Evolutionary conservation across 2,888 invertebrate species (phyloP).

Genomic region (Cryptocephalus moraei): DNA sequence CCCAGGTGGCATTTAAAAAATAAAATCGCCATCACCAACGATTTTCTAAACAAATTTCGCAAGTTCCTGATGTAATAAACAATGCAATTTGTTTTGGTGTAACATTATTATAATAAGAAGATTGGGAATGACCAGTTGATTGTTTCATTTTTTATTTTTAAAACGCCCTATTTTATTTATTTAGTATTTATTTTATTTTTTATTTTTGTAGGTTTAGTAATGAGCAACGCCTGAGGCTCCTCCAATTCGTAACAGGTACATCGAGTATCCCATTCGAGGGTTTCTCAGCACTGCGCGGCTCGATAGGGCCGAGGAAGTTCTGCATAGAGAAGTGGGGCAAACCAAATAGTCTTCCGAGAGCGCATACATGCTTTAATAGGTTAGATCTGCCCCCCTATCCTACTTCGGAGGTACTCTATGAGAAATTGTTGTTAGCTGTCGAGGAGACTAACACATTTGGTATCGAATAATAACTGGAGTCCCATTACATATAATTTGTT

Average conservation of each 20-base stretch:
- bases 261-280: constrained; percentile 98
- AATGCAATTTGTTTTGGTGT: too few relatives aligned
- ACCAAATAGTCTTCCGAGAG: constrained; percentile 85
- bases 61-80: too few relatives aligned
- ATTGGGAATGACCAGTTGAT: too few relatives aligned
- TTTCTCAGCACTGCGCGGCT: constrained; percentile 87
- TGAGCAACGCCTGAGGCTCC: constrained; percentile 81
- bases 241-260: constrained; percentile 97
- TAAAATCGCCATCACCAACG: too few relatives aligned
- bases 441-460: constrained; percentile 96
- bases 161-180: too few relatives aligned
- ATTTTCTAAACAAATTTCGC: too few relatives aligned
- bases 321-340: constrained; percentile 97
- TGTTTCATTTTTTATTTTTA: too few relatives aligned
- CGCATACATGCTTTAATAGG: constrained; percentile 97
- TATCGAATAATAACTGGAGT: constrained; percentile 58
- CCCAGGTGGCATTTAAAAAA: too few relatives aligned
- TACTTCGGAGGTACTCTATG: constrained; percentile 80
- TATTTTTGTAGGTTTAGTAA: constrained; percentile 66
- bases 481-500: too few relatives aligned
- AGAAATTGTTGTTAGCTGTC: constrained; percentile 85
- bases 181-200: constrained; percentile 1
- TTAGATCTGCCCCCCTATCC: constrained; percentile 94
- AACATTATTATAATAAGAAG: too few relatives aligned
- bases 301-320: constrained; percentile 90